Percentiles rank a stretch among this genome's conserved stretches.
phyloP scores from a whole-genome alignment of 2,113 vertebrate genomes.

The Ailurus styani region DNA sequence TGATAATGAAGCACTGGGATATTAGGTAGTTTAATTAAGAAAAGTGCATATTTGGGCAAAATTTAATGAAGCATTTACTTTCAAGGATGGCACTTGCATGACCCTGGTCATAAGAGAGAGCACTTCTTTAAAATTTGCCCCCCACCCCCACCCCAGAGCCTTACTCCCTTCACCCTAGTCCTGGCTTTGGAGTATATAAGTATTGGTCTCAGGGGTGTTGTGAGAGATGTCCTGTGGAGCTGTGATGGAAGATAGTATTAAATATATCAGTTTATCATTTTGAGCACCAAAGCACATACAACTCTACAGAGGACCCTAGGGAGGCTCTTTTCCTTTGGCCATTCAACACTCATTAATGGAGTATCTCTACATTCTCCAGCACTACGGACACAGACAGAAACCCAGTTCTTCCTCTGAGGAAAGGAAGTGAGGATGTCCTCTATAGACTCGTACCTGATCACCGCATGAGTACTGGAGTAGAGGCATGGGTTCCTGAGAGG shows the following conservation, averaged over 20 bases:
- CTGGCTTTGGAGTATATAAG: neutral
- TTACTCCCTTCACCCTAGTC: neutral
- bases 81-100: neutral
- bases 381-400: neutral
- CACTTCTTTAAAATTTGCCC: neutral
- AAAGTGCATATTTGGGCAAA: neutral
- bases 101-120: neutral
- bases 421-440: neutral
- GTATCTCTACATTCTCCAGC: neutral
- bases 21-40: neutral
- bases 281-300: neutral
- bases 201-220: neutral
- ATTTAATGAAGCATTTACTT: neutral
- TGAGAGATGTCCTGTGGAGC: neutral
- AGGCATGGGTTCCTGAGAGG: neutral
- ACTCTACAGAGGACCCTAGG: neutral
- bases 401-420: neutral
- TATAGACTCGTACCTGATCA: neutral
- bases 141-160: neutral
- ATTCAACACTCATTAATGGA: neutral
- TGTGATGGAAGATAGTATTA: neutral
- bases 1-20: neutral
- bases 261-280: neutral
- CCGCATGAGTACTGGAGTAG: fast-evolving
- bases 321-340: neutral